Percentiles rank a stretch among this genome's conserved stretches.
Conservation (phyloP, 2,888 invertebrate genomes). For the Drosophila nigritarsus region DNA sequence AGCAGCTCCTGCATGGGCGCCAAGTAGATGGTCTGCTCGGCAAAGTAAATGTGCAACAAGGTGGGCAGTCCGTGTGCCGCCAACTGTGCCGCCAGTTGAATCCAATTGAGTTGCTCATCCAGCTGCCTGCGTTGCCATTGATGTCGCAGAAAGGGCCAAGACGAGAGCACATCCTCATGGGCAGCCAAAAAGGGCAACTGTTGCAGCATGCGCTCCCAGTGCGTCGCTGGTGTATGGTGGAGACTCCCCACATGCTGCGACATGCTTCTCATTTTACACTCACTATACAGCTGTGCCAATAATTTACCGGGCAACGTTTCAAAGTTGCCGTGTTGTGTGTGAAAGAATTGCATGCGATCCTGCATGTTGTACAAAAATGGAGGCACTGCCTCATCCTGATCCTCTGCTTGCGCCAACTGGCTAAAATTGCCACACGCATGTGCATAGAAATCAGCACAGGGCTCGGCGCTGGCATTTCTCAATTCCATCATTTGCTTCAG, state of each 20-base stretch:
- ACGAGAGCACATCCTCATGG: conserved; percentile 42
- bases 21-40: conserved; percentile 76
- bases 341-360: conserved; percentile 79
- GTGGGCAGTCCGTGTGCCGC: conserved; percentile 77
- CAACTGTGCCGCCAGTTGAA: conserved; percentile 73
- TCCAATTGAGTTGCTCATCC: conserved; percentile 69
- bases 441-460: conserved; percentile 80
- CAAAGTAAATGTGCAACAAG: conserved; percentile 80
- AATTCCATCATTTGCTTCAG: conserved; percentile 67
- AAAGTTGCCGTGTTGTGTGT: conserved; percentile 64
- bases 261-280: conserved; percentile 58
- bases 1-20: conserved; percentile 62
- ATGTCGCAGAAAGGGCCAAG: conserved; percentile 79
- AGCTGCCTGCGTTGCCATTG: conserved; percentile 72
- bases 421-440: conserved; percentile 80
- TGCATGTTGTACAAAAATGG: conserved; percentile 82
- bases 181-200: conserved; percentile 69
- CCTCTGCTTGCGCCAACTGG: not conserved
- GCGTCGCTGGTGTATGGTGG: not conserved
- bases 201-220: conserved; percentile 64
- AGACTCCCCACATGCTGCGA: conserved; percentile 19
- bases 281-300: conserved; percentile 70
- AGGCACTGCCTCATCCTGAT: conserved; percentile 57
- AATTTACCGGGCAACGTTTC: conserved; percentile 69
- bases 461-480: conserved; percentile 63